Evolutionary conservation across 1,140 invertebrate species (phyloP), one percentile per base, ranked within the genome.

Genomic region (Proctacanthus coquilletti): DNA sequence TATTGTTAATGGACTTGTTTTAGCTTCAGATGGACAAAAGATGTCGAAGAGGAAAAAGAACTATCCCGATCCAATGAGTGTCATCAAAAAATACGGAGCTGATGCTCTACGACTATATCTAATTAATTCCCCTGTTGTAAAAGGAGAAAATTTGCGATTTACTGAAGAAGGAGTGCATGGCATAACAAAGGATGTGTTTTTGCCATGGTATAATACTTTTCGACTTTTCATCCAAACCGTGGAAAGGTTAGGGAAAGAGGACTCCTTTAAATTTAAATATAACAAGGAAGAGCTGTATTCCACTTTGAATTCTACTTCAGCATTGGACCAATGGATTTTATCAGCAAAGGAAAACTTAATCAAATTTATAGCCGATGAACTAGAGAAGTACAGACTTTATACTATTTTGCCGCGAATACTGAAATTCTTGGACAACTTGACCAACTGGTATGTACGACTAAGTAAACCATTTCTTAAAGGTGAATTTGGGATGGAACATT

Each of bases 41-140:
- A 97, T 98, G 93, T 94, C 88, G 0, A 98, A 97, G 56, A 71
- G 92, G 13, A 94, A 95, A 63, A 92, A 95, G 56, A 97, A 97
- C 60, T 97, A 93, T 65, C 92, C 92, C 3, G 88, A 97, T 65
- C 92, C 92, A 1, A 67, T 87, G 58, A 75, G 84, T 48, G 64
- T 97, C 32, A 77, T 96, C 2, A 59, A 77, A 32, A 89, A 93
- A 59, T 96, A 86, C 66, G 93, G 94, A 13, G 91, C 92, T 5
- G 94, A 98, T 69, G 88, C 93, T 27, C 62, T 98, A 5, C 70
- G 91, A 41, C 64, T 97, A 5, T 98, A 97, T 60, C 67, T 98
- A 21, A 88, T 97, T 44, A 96, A 94, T 66, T 96, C 92, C 10
- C 94, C 93, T 2, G 89, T 93, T 18, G 94, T 98, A 0, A 67